Conservation (phyloP, 2,797 vertebrate species). For the Anguilla anguilla region DNA sequence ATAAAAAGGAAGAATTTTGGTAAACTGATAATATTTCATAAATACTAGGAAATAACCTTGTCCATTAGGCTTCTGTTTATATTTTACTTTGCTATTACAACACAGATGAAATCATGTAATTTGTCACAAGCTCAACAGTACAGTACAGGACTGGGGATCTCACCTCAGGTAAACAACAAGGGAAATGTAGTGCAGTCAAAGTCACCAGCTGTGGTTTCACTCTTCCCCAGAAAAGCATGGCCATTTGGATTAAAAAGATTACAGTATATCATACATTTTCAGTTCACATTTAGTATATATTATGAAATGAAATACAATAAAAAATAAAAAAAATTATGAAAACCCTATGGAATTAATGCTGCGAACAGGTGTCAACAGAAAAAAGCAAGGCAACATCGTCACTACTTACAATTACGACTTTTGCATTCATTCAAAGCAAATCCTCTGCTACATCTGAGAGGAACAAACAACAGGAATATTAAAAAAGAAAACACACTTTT, state of each 20-base stretch:
- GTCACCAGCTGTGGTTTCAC: conserved; percentile 61
- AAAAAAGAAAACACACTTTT: conserved; percentile 36
- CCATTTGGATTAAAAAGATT: conserved; percentile 67
- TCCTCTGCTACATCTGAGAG: conserved; percentile 57
- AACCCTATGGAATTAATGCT: conserved; percentile 53
- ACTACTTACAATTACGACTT: conserved; percentile 53
- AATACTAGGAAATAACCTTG: conserved; percentile 31
- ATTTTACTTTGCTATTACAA: conserved; percentile 21
- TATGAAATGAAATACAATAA: conserved; percentile 48
- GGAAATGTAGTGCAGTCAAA: conserved; percentile 76
- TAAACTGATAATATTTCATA: conserved; percentile 35
- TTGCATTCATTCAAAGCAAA: conserved; percentile 59
- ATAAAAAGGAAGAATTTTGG: conserved; percentile 38
- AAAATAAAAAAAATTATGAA: conserved; percentile 42
- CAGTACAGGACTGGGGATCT: conserved; percentile 65
- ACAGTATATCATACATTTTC: conserved; percentile 46
- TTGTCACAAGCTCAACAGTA: conserved; percentile 55
- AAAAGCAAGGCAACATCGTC: conserved; percentile 60
- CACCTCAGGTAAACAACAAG: conserved; percentile 59
- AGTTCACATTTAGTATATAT: conserved; percentile 76
- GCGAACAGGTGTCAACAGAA: conserved; percentile 41
- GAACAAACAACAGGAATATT: conserved; percentile 5
- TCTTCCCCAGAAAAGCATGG: conserved; percentile 67
- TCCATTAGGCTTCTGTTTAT: conserved; percentile 30
- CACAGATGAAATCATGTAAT: conserved; percentile 26